A percentile compares a stretch with the other conserved stretches of the same genome.
Evolutionary conservation across 2,113 vertebrate genomes (phyloP).

Genomic region (Sula dactylatra): DNA sequence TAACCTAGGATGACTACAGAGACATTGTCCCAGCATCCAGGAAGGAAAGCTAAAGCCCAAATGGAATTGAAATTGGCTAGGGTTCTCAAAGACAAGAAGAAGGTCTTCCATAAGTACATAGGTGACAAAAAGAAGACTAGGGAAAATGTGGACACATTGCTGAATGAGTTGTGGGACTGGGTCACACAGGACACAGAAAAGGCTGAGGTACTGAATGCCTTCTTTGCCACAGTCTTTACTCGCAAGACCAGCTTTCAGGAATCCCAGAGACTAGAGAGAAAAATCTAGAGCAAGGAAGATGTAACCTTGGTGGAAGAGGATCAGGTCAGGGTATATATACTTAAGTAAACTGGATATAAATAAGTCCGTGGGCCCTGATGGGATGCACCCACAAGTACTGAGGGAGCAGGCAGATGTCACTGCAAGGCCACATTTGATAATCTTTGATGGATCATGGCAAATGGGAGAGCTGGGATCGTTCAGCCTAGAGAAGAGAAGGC

Average conservation of each 20-base stretch:
- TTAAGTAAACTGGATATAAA: neutral
- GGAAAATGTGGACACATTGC: neutral
- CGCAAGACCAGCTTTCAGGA: neutral
- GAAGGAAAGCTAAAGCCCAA: neutral
- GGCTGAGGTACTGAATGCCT: neutral
- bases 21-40: neutral
- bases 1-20: neutral
- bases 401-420: neutral
- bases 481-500: neutral
- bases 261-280: neutral
- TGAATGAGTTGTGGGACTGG: neutral
- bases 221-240: neutral
- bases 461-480: neutral
- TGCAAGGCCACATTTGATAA: neutral
- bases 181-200: neutral
- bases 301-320: neutral
- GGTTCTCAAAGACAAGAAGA: neutral
- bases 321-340: neutral
- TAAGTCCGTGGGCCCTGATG: neutral
- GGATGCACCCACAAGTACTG: neutral
- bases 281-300: neutral
- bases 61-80: neutral
- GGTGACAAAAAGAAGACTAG: neutral
- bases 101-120: neutral
- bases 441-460: neutral